These are phyloP conservation scores for Mesorhabditis belari DNA, from an alignment of 2,888 invertebrate genomes.

Conservation along the genomic window DNA sequence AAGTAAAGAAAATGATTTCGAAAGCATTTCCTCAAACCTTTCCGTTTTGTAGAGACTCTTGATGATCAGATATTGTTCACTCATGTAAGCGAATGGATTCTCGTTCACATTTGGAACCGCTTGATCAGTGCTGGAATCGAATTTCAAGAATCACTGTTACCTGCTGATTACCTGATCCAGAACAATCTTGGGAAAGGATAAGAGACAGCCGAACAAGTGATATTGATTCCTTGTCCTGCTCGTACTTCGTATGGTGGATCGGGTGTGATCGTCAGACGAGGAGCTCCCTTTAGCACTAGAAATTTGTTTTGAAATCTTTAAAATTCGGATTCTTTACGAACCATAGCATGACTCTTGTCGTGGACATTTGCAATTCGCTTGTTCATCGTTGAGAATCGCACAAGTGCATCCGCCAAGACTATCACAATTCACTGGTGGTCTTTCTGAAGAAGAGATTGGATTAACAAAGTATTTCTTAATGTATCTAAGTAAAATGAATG, in stretches of 20 bases:
- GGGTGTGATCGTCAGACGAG: neutral
- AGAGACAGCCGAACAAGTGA: neutral
- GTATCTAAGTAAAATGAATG: too few species aligned
- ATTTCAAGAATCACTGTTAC: too few species aligned
- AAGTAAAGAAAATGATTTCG: too few species aligned
- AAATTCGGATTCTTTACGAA: neutral
- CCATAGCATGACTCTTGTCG: neutral
- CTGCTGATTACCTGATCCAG: neutral
- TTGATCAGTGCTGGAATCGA: neutral
- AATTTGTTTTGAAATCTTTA: too few species aligned
- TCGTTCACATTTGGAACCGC: neutral
- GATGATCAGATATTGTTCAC: neutral
- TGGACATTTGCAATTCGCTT: neutral
- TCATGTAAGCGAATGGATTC: neutral
- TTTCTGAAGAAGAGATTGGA: too few species aligned
- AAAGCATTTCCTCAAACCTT: neutral
- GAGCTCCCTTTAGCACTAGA: neutral
- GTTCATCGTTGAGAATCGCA: neutral
- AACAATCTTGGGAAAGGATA: neutral
- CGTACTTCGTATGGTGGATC: neutral
- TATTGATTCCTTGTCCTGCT: neutral
- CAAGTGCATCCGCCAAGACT: neutral
- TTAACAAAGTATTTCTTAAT: too few species aligned
- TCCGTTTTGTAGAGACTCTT: neutral
- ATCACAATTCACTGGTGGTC: neutral